These are phyloP conservation scores for Mugil cephalus DNA, from an alignment of 2,113 vertebrate genomes.

Conservation along the genomic window DNA sequence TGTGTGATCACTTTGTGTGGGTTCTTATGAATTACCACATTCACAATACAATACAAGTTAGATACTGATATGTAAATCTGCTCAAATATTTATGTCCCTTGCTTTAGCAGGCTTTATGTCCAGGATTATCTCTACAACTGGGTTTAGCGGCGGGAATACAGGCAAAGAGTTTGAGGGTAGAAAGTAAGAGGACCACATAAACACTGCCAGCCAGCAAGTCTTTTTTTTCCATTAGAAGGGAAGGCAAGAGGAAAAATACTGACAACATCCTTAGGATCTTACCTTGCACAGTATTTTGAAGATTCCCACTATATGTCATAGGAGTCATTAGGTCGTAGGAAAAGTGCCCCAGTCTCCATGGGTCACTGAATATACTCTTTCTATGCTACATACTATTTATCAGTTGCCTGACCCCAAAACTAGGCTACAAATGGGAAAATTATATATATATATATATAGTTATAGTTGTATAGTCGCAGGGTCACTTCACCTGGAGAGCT, in stretches of 20 bases:
- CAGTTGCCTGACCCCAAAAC: not conserved
- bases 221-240: not conserved
- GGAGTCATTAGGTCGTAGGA: not conserved
- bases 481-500: not conserved
- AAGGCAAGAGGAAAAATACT: not conserved
- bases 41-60: too few species aligned
- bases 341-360: not conserved
- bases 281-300: not conserved
- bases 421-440: not conserved
- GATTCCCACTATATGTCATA: too few species aligned
- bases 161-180: fast-evolving
- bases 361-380: not conserved
- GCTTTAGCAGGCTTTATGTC: too few species aligned
- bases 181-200: not conserved
- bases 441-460: too few species aligned
- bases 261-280: not conserved
- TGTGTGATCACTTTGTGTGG: too few species aligned
- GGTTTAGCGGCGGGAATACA: not conserved
- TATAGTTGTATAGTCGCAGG: too few species aligned
- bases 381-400: not conserved
- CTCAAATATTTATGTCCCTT: too few species aligned
- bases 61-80: too few species aligned
- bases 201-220: not conserved
- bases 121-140: not conserved
- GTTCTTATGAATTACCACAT: too few species aligned